Conservation (phyloP, 1,140 invertebrate genomes). For the Drosophila willistoni region DNA sequence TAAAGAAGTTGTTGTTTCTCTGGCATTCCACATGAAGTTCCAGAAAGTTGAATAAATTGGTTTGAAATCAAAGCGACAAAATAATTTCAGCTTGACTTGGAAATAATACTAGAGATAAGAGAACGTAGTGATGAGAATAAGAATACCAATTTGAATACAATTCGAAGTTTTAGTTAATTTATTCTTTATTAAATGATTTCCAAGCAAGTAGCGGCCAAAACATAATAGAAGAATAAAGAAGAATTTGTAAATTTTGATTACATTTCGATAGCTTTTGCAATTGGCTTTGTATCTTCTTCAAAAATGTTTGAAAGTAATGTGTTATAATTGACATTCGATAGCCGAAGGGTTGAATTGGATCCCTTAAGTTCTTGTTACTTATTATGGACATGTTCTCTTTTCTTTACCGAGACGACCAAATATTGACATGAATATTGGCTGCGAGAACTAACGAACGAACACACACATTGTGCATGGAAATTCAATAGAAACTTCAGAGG, state of each 20-base stretch:
- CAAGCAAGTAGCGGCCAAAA: no score
- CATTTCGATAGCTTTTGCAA: background rate
- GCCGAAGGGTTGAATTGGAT: background rate
- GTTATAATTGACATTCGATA: background rate
- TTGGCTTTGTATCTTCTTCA: background rate
- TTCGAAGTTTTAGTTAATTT: no score
- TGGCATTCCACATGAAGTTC: no score
- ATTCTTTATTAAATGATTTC: no score
- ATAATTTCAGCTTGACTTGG: no score
- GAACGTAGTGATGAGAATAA: no score
- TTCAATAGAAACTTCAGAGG: slow-evolving; percentile 58
- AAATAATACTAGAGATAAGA: no score
- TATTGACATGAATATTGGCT: slow-evolving; percentile 15
- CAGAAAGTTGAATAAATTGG: no score
- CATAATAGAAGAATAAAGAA: no score
- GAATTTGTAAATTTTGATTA: background rate
- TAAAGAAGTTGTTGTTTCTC: no score
- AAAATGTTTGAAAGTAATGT: background rate
- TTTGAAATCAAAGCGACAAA: no score
- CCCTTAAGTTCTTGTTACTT: background rate
- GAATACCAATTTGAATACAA: no score
- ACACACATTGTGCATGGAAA: slow-evolving; percentile 57
- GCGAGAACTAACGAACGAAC: background rate
- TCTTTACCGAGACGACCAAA: slow-evolving; percentile 23
- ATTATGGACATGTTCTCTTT: slow-evolving; percentile 1